A percentile compares a stretch with the other conserved stretches of the same genome.
phyloP scores from a whole-genome alignment of 2,113 vertebrate species.

The Pterocles burchelli region DNA sequence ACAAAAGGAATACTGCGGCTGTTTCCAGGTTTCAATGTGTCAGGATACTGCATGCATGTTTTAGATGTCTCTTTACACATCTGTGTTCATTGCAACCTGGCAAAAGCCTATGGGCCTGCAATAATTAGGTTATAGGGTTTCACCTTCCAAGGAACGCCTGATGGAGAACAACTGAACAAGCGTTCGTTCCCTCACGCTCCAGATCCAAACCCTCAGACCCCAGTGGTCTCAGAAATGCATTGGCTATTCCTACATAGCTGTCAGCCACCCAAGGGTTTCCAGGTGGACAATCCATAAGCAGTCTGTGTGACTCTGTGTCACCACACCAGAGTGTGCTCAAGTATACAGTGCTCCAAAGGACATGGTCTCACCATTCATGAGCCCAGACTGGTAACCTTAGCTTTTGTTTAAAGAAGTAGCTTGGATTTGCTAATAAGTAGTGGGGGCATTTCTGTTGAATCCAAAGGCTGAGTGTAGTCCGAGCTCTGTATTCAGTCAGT shows the following conservation, averaged over 20 bases:
- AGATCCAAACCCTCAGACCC: not conserved
- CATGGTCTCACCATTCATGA: not conserved
- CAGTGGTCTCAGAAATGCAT: not conserved
- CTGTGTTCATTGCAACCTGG: not conserved
- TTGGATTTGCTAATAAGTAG: not conserved
- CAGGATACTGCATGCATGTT: too few relatives aligned
- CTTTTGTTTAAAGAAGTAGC: not conserved
- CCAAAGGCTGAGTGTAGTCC: not conserved
- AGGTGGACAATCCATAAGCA: rapidly evolving
- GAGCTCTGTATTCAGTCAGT: not conserved
- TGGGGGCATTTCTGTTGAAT: not conserved
- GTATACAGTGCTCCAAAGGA: not conserved
- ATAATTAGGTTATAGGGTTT: not conserved
- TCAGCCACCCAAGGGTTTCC: not conserved
- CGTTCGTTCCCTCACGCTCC: not conserved
- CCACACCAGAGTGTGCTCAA: not conserved
- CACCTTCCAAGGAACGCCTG: not conserved
- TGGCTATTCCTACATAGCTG: not conserved
- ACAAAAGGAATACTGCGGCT: not conserved
- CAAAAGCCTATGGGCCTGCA: not conserved
- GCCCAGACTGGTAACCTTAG: not conserved
- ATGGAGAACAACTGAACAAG: not conserved
- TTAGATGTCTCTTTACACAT: not conserved
- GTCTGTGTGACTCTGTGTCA: not conserved
- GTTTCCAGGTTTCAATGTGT: not conserved